Base-by-base conservation (phyloP, 2,113 vertebrate genomes). In the Rhinopomastus cyanomelas region DNA sequence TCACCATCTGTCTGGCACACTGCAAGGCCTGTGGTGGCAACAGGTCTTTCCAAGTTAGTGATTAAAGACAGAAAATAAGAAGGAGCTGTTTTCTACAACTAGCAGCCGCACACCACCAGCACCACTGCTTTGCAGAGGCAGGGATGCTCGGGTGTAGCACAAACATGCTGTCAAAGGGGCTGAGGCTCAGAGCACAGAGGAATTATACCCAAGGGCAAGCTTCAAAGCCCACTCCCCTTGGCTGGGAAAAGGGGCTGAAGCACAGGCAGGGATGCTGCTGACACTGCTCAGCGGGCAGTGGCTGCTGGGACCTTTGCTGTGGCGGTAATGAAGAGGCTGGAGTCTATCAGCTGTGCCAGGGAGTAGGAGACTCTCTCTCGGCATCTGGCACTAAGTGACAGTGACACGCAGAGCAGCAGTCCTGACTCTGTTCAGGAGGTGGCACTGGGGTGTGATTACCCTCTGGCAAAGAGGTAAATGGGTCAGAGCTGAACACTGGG, bases 1-100 rank as follows among this genome's bases (percentile, higher is more conserved):
- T 91, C 73, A 92, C 95, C 91, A 95, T 94, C 95, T 94, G 93
- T 59, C 93, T 84, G 80, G 92, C 80, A 88, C 26, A 62, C 83
- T 71, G 79, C 66, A 86, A 90, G 57, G 85, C 74, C 66, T 86
- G 73, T 66, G 80, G 23, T 71, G 71, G 88, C 90, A 91, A 92
- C 83, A 95, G 77, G 93, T 91, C 46, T 37, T 95, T 89, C 82
- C 80, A 72, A 84, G 61, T 68, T 42, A 71, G 73, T 46, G 85
- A 68, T 83, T 65, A 88, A 69, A 79, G 61, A 1, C 15, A 48
- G 52, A 80, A 82, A 77, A 42, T 30, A 69, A 91, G 26, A 34
- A 75, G 30, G 18, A 82, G 21, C 34, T 32, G 39, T 37, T 80
- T 82, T n/a, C 44, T 59, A 53, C 44, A 78, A 18, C 49, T 32